phyloP scores from a whole-genome alignment of 37 sponge, comb jelly and placozoan genomes.

The Spongilla lacustris region DNA sequence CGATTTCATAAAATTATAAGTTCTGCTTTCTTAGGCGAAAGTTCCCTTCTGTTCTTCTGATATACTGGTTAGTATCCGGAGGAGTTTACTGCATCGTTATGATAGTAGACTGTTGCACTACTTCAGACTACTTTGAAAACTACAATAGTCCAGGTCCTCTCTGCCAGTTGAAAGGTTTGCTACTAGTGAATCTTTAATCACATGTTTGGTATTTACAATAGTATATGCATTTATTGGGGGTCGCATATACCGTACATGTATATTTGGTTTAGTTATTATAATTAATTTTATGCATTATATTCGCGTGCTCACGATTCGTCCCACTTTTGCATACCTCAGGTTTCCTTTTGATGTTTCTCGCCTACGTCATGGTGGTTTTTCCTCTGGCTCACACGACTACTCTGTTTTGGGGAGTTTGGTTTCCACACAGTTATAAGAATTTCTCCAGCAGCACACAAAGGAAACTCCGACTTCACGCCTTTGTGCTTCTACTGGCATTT shows the following conservation, averaged over 20 bases:
- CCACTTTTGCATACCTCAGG: neutral
- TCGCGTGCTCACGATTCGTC: too few relatives aligned
- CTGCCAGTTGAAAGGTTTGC: neutral
- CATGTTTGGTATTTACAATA: too few relatives aligned
- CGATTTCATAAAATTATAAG: too few relatives aligned
- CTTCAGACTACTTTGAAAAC: neutral
- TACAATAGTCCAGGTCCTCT: neutral
- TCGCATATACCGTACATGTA: too few relatives aligned
- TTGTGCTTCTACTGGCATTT: neutral
- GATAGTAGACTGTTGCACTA: neutral
- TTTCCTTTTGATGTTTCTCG: neutral
- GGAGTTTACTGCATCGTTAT: neutral
- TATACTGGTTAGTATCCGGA: neutral
- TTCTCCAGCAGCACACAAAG: neutral
- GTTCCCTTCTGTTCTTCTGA: neutral
- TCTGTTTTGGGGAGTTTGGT: neutral
- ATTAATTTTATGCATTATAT: too few relatives aligned
- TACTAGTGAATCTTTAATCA: too few relatives aligned
- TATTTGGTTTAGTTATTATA: too few relatives aligned
- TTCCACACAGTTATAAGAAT: neutral
- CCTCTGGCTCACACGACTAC: neutral
- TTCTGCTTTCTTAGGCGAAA: too few relatives aligned
- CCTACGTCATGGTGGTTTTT: neutral
- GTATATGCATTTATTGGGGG: too few relatives aligned
- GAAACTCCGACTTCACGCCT: neutral